A percentile compares a stretch with the other conserved stretches of the same genome.
phyloP scores from a whole-genome alignment of 1,140 invertebrate genomes.

The Nasonia giraulti region DNA sequence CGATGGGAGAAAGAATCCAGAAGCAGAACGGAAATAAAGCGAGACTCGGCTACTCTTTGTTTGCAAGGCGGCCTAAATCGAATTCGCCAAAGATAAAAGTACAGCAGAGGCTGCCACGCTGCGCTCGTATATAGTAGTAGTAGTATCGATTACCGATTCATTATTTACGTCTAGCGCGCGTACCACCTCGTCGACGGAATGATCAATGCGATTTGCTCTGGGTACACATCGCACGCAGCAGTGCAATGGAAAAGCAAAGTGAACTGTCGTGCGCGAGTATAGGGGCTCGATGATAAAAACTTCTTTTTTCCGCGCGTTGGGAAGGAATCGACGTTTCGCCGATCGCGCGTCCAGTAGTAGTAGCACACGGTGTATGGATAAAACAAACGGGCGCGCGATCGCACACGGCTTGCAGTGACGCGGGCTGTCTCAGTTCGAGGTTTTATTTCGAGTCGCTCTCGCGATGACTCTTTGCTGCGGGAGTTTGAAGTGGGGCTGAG shows the following conservation, averaged over 20 bases:
- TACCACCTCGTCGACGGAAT: slow-evolving; percentile 12
- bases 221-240: background rate
- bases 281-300: slow-evolving; percentile 18
- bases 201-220: slow-evolving; percentile 31
- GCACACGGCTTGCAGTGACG: too few species aligned
- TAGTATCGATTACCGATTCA: slow-evolving; percentile 43
- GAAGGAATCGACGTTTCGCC: background rate
- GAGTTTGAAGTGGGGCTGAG: too few species aligned
- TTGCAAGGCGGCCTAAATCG: slow-evolving; percentile 15
- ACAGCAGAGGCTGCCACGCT: background rate
- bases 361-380: background rate
- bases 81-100: slow-evolving; percentile 28
- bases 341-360: background rate
- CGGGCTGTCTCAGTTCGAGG: too few species aligned
- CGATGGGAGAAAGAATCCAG: background rate
- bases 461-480: too few species aligned
- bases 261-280: background rate
- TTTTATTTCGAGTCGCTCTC: too few species aligned
- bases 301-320: background rate
- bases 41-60: background rate
- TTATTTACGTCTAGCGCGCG: slow-evolving; percentile 29
- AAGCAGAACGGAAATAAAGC: background rate
- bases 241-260: background rate
- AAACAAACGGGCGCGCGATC: too few species aligned
- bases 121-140: background rate